Conservation (phyloP, 2,888 invertebrate genomes). For the Agapetus fuscipes region DNA sequence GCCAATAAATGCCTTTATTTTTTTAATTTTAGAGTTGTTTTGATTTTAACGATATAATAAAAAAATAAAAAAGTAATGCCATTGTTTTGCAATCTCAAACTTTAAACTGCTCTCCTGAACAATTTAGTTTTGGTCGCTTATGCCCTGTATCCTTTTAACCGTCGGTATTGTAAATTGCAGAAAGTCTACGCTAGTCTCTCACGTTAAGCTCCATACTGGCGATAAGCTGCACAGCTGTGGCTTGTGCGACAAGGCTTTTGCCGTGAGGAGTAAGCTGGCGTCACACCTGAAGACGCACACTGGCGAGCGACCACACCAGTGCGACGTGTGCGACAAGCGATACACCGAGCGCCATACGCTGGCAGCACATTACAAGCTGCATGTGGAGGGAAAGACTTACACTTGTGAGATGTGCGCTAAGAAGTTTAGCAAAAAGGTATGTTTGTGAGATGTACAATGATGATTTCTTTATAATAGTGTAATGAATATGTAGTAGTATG, state of each 20-base stretch:
- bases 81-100: no score
- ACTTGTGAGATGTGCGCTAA: slow-evolving; percentile 17
- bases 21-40: no score
- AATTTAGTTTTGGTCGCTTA: no score
- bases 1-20: no score
- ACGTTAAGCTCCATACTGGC: slow-evolving; percentile 17
- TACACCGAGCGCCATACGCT: slow-evolving; percentile 17
- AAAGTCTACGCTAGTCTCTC: slow-evolving; percentile 18
- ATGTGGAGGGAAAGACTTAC: slow-evolving; percentile 17
- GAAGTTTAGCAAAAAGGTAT: slow-evolving; percentile 18
- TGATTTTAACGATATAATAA: no score
- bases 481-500: no score
- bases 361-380: slow-evolving; percentile 13
- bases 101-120: no score
- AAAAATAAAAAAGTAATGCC: no score
- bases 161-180: no score
- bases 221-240: slow-evolving; percentile 11
- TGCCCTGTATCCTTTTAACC: no score
- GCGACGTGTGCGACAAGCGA: slow-evolving; percentile 15
- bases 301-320: slow-evolving; percentile 25
- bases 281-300: slow-evolving; percentile 33
- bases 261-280: slow-evolving; percentile 23
- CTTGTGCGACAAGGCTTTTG: slow-evolving; percentile 12
- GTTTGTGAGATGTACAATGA: no score
- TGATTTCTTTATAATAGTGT: no score